A percentile compares a stretch with the other conserved stretches of the same genome.
phyloP scores from a whole-genome alignment of 2,797 vertebrate genomes.

The Smutsia gigantea region DNA sequence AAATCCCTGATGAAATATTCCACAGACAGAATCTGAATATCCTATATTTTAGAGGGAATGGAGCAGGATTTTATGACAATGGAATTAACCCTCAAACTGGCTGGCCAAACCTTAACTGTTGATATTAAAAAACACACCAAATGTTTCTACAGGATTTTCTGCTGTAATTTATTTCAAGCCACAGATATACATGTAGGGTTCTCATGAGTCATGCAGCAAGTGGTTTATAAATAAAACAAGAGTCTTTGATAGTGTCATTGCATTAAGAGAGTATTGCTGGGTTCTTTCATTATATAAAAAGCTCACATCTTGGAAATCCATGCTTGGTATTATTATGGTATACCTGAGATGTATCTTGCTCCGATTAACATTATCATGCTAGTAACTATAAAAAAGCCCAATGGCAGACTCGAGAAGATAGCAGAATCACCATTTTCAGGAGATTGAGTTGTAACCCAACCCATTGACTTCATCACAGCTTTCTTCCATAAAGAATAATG shows the following conservation, averaged over 20 bases:
- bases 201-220: slow-evolving; percentile 52
- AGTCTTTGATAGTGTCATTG: slow-evolving; percentile 48
- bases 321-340: slow-evolving; percentile 68
- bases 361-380: slow-evolving; percentile 97
- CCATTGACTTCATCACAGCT: slow-evolving; percentile 94
- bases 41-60: neutral
- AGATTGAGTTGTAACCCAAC: slow-evolving; percentile 91
- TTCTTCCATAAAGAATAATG: slow-evolving; percentile 96
- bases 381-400: slow-evolving; percentile 96
- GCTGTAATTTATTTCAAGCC: slow-evolving; percentile 66
- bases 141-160: neutral
- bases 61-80: neutral
- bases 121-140: slow-evolving; percentile 36
- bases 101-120: neutral
- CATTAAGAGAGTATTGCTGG: slow-evolving; percentile 63
- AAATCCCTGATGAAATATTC: neutral
- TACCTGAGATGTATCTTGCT: slow-evolving; percentile 91
- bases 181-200: slow-evolving; percentile 39
- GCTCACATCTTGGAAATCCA: slow-evolving; percentile 69
- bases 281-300: slow-evolving; percentile 73
- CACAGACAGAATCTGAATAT: neutral
- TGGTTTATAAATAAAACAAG: slow-evolving; percentile 43
- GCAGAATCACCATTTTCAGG: slow-evolving; percentile 84
- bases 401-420: slow-evolving; percentile 94
- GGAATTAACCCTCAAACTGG: neutral